Evolutionary conservation across 1,140 invertebrate species (phyloP), one percentile per base, ranked within the genome.

Genomic region (Frieseomelitta varia): DNA sequence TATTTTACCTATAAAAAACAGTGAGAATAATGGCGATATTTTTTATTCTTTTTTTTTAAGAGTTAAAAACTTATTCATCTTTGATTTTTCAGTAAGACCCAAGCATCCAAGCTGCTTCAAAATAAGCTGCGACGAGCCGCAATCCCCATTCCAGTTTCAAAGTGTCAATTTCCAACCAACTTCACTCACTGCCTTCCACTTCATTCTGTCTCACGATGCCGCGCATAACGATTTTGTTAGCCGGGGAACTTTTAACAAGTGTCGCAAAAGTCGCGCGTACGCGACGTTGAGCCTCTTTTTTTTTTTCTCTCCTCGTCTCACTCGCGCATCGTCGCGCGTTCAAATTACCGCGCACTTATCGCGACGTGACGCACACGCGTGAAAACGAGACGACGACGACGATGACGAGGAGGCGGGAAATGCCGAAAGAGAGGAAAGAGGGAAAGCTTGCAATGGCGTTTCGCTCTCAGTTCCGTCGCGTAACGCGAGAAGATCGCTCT

Each of bases 401-500:
- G n/a, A 24, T 11, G 56, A 56, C 14, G 19, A 58, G 15, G 34
- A 55, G 51, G 79, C 53, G 30, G 47, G 53, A 47, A 73, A 72
- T 67, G 11, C n/a, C 15, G 14, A 11, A 15, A n/a, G 6, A 65
- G 27, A n/a, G 76, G 65, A 73, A 79, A 53, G 68, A 79, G 61
- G 61, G 51, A 83, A 83, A 83, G 34, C 69, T 58, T 30, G 53
- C 24, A 27, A 80, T 65, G 58, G 51, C 82, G 55, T 79, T 69
- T 68, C 65, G 72, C 78, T 71, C 65, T 86, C 67, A 86, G 80
- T 90, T 75, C 74, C 75, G 63, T 86, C 77, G 90, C 85, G 82
- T 91, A 75, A 90, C 85, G 83, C 81, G 79, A 88, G 69, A 85
- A 91, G 85, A 91, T 91, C 87, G 81, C 75, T 76, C 61, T 79